Base-by-base conservation (phyloP, 2,797 vertebrate species). In the Urocyon cinereoargenteus region DNA sequence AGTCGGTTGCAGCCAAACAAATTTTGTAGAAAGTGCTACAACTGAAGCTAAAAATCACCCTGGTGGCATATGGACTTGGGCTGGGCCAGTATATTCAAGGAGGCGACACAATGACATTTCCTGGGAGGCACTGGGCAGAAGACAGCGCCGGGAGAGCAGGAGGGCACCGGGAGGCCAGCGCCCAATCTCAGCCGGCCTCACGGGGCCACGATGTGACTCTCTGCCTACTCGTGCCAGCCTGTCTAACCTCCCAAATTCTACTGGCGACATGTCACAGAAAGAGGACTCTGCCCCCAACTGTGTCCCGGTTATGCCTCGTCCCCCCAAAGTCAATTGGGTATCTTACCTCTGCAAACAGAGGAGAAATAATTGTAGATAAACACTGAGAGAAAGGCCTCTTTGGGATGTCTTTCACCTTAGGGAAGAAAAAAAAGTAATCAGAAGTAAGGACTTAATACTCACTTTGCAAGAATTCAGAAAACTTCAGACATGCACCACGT, bases 261-360 rank as follows among this genome's bases (percentile, higher is more conserved):
- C 2, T 0, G 26, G 15, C 49, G 16, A 24, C 2, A 14, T 18
- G 8, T 57, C 61, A 15, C 7, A 8, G 28, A 26, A 7, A 2
- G 1, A 22, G 5, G 3, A 0, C 2, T 40, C 31, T 14, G 14
- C 19, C 1, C 18, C 36, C 10, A 24, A 3, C 6, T 13, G 2
- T 1, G 10, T 8, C 24, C 61, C 34, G 26, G 14, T 34, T n/a
- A 68, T 2, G 0, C 22, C 57, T 0, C 11, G 0, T 13, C 0
- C 70, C 79, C 62, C 5, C 6, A 9, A 28, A 61, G 11, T 24
- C 59, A 72, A 12, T 11, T 53, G 40, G 61, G 66, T 2, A 2
- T 49, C 98, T 99, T 99, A 99, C 99, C 99, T 99, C 99, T 88
- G 99, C 98, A 99, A 99, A 99, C 96, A 99, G 97, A 57, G 99